Conservation (phyloP, 2,888 invertebrate species). For the Girardia tigrina region DNA sequence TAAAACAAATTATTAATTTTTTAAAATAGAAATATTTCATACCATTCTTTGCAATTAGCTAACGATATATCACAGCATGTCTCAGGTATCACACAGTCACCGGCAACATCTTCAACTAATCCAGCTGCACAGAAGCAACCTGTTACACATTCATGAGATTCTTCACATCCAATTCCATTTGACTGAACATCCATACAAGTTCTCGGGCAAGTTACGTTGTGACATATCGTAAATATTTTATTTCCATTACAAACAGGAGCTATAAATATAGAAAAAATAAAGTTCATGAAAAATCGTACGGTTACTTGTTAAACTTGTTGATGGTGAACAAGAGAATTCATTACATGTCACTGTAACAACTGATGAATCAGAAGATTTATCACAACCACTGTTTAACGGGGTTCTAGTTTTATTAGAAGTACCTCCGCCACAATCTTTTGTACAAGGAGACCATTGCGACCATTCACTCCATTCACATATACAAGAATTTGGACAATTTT, state of each 20-base stretch:
- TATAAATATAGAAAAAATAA: not conserved
- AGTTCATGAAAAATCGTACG: not conserved
- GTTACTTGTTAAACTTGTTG: no score
- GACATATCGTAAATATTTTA: not conserved
- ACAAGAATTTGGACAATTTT: constrained; percentile 5
- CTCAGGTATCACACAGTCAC: constrained; percentile 58
- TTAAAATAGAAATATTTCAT: no score
- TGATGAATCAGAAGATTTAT: not conserved
- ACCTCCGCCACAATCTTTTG: constrained; percentile 8
- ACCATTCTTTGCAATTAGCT: not conserved
- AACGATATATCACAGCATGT: constrained; percentile 53
- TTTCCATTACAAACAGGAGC: not conserved
- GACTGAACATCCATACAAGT: not conserved
- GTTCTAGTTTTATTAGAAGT: constrained; percentile 6
- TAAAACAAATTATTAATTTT: no score
- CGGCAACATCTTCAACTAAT: constrained; percentile 57
- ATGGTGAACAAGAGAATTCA: not conserved
- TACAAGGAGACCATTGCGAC: constrained; percentile 19
- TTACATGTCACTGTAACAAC: not conserved
- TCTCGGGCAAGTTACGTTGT: constrained; percentile 25
- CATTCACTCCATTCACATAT: constrained; percentile 24
- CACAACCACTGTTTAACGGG: not conserved
- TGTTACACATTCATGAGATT: not conserved
- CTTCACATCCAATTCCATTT: not conserved
- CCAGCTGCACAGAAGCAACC: constrained; percentile 39